Conservation (phyloP, 2,888 invertebrate genomes). For the Meta bourneti region DNA sequence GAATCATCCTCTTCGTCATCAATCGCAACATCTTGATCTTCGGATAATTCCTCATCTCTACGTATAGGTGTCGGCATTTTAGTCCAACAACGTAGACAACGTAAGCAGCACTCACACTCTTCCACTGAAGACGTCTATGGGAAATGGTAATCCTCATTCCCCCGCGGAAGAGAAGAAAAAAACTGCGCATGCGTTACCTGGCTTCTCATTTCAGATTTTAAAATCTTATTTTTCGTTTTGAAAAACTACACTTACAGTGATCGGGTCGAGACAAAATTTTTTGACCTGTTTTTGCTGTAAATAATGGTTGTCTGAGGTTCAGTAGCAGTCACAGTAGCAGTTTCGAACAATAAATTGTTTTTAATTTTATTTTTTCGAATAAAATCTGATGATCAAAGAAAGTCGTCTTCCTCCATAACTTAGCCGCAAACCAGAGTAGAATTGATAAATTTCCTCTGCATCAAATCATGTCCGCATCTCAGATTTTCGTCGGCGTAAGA, state of each 20-base stretch:
- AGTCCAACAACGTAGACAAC: conserved; percentile 44
- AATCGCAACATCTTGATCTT: conserved; percentile 77
- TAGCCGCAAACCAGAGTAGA: conserved; percentile 32
- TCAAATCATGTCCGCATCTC: conserved; percentile 38
- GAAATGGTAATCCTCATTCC: conserved; percentile 77
- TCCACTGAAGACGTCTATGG: conserved; percentile 72
- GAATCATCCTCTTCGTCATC: conserved; percentile 81
- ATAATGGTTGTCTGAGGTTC: neutral
- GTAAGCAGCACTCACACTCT: conserved; percentile 66
- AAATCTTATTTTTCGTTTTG: conserved; percentile 74
- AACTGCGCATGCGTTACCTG: conserved; percentile 77
- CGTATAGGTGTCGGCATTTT: conserved; percentile 77
- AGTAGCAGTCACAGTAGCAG: neutral
- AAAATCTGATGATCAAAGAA: conserved; percentile 47
- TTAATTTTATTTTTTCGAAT: conserved; percentile 47
- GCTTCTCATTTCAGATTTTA: conserved; percentile 73
- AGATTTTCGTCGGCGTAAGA: neutral
- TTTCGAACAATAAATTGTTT: conserved; percentile 17
- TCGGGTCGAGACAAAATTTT: conserved; percentile 28
- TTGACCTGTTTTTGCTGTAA: neutral
- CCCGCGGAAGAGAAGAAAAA: conserved; percentile 75
- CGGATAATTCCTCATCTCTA: conserved; percentile 77
- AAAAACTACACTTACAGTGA: conserved; percentile 62
- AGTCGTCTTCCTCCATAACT: conserved; percentile 42
- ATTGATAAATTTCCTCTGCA: conserved; percentile 32